These are phyloP conservation scores for Parauchenoglanis punctatus DNA, from an alignment of 2,797 vertebrate species.

Conservation along the genomic window DNA sequence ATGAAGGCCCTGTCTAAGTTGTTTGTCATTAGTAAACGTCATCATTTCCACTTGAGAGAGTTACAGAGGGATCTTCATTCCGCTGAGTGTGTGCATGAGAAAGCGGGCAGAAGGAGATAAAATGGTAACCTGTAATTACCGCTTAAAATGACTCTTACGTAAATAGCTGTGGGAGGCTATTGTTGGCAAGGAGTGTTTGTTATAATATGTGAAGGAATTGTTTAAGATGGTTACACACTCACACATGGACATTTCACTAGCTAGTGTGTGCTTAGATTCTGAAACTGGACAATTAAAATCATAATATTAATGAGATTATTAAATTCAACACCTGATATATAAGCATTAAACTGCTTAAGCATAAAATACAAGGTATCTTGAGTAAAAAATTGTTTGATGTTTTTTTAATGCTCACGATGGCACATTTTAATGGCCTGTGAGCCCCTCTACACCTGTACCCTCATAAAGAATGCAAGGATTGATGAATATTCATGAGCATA, in stretches of 20 bases:
- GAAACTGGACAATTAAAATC: neutral
- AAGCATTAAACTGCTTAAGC: neutral
- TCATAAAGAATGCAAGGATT: conserved; percentile 20
- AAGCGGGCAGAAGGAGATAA: conserved; percentile 40
- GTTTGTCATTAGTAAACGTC: conserved; percentile 66
- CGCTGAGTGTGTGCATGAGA: conserved; percentile 15
- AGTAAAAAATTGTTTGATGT: conserved; percentile 2
- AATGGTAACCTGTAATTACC: conserved; percentile 57
- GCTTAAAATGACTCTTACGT: conserved; percentile 47
- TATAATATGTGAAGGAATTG: conserved; percentile 15
- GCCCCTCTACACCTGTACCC: conserved; percentile 19
- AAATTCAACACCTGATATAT: neutral
- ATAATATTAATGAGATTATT: conserved; percentile 17
- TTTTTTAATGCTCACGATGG: neutral
- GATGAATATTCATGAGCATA: conserved; percentile 15
- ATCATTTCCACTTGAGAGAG: conserved; percentile 59
- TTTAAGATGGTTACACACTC: neutral
- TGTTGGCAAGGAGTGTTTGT: conserved; percentile 39
- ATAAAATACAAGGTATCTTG: neutral
- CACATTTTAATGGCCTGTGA: conserved; percentile 16
- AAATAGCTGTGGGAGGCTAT: conserved; percentile 35
- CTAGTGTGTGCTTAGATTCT: neutral
- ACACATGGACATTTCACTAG: neutral
- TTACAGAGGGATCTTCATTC: conserved; percentile 53
- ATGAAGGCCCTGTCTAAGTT: conserved; percentile 67